Percentiles rank a stretch among this genome's conserved stretches.
Conservation (phyloP, 2,797 vertebrate species). For the Miichthys miiuy region DNA sequence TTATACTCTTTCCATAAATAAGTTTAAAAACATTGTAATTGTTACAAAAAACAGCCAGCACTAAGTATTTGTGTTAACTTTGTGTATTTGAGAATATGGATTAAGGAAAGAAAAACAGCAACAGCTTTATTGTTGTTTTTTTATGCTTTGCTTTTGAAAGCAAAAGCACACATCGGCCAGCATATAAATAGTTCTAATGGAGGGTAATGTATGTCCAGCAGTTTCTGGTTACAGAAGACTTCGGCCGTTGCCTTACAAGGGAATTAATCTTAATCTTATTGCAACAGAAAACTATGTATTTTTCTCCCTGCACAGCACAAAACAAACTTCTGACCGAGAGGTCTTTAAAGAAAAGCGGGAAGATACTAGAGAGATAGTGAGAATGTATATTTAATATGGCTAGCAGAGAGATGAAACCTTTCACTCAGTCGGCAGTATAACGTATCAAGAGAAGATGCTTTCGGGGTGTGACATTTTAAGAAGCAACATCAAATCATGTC, state of each 20-base stretch:
- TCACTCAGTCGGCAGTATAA: background rate
- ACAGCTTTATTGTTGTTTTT: background rate
- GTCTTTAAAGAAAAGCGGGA: background rate
- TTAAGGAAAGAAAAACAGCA: background rate
- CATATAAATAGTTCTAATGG: background rate
- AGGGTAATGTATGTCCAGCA: background rate
- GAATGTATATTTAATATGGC: background rate
- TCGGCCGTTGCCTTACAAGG: background rate
- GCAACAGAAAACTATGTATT: too few relatives aligned
- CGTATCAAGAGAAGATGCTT: constrained; percentile 10
- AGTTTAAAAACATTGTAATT: background rate
- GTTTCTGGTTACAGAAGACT: constrained; percentile 17
- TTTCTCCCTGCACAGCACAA: background rate
- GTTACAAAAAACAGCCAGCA: background rate
- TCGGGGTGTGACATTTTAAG: background rate
- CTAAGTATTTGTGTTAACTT: background rate
- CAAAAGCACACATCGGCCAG: background rate
- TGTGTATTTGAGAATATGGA: background rate
- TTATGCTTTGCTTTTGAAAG: constrained; percentile 17
- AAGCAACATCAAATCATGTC: constrained; percentile 13
- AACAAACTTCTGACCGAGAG: background rate
- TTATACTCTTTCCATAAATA: background rate
- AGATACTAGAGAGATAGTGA: background rate
- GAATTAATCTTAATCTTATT: background rate
- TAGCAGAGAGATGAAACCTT: background rate